A percentile compares a stretch with the other conserved stretches of the same genome.
Conservation (phyloP, 2,113 vertebrate genomes). For the Nothocercus julius region DNA sequence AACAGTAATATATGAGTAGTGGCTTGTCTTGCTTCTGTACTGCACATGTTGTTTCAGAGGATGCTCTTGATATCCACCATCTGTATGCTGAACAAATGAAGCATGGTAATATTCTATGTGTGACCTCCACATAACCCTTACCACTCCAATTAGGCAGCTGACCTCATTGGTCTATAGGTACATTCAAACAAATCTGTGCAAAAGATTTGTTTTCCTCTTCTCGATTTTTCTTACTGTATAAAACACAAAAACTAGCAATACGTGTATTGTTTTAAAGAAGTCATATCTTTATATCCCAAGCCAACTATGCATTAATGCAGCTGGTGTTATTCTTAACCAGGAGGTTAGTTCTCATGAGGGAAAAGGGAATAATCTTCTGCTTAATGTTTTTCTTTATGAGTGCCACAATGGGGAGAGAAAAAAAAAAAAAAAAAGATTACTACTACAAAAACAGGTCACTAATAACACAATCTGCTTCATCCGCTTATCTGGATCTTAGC, state of each 20-base stretch:
- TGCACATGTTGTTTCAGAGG: background rate
- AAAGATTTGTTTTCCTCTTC: background rate
- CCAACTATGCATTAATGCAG: background rate
- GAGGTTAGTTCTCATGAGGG: background rate
- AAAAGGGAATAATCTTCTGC: background rate
- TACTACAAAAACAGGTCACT: background rate
- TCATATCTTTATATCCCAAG: background rate
- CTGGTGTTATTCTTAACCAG: background rate
- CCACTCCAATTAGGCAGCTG: background rate
- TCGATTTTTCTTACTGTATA: background rate
- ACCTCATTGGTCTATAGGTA: background rate
- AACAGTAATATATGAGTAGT: conserved; percentile 33
- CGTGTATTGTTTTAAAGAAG: background rate
- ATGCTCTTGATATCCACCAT: background rate
- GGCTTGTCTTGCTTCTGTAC: background rate
- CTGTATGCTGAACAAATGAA: background rate
- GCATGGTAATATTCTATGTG: background rate
- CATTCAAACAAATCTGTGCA: background rate
- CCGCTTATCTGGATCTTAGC: background rate
- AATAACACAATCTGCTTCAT: background rate
- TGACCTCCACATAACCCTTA: background rate
- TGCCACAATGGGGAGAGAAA: background rate
- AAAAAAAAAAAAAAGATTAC: background rate
- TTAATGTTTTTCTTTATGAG: background rate
- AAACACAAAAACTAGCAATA: background rate